Evolutionary conservation across 2,888 invertebrate genomes (phyloP).

Genomic region (Standfussiana lucernea): DNA sequence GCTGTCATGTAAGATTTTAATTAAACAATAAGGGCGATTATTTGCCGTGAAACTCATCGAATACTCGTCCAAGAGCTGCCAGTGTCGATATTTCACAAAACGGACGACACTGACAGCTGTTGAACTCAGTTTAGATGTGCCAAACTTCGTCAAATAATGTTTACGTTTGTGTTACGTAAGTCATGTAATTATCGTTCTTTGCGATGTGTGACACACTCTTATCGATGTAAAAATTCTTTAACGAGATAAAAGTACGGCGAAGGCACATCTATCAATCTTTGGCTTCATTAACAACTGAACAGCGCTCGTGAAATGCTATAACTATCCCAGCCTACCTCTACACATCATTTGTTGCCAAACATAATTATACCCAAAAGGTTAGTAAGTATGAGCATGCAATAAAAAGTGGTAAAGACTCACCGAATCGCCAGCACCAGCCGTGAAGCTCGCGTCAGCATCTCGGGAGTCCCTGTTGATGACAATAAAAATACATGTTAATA

Average conservation of each 20-base stretch:
- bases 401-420: constrained; percentile 72
- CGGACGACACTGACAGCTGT: too few relatives aligned
- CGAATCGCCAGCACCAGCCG: constrained; percentile 83
- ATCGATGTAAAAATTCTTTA: too few relatives aligned
- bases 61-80: too few relatives aligned
- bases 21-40: too few relatives aligned
- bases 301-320: not conserved
- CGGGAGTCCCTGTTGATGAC: constrained; percentile 66
- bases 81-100: too few relatives aligned
- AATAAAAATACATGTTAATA: not conserved
- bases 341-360: not conserved
- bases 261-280: not conserved
- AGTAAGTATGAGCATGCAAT: constrained; percentile 32
- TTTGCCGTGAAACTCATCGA: too few relatives aligned
- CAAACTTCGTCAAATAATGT: too few relatives aligned
- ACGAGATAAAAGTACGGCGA: not conserved
- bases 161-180: too few relatives aligned
- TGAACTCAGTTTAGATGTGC: too few relatives aligned
- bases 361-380: not conserved
- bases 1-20: too few relatives aligned
- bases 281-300: not conserved
- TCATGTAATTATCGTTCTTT: too few relatives aligned
- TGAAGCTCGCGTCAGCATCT: constrained; percentile 72
- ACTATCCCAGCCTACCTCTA: not conserved
- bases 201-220: too few relatives aligned